These are phyloP conservation scores for Pterocles burchelli DNA, from an alignment of 2,113 vertebrate species.

Conservation along the genomic window DNA sequence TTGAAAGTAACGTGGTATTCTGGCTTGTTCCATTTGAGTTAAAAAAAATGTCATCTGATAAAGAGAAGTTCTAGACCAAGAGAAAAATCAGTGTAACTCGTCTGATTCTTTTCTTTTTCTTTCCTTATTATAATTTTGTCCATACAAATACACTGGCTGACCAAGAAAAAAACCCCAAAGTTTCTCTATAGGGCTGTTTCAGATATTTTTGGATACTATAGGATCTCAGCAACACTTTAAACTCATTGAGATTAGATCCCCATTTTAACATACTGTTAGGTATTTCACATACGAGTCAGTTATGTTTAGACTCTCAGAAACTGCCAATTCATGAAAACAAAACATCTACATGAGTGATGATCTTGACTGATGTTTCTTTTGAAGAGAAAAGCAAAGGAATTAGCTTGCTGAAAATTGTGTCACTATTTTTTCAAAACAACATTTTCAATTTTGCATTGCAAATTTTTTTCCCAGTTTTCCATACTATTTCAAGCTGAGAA, in stretches of 20 bases:
- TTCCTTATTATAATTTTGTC: background rate
- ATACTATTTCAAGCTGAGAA: conserved; percentile 20
- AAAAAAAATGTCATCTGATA: background rate
- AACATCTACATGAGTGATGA: background rate
- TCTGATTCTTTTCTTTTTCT: background rate
- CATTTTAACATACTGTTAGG: background rate
- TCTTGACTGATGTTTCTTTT: conserved; percentile 18
- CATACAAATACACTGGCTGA: background rate
- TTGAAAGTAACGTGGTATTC: background rate
- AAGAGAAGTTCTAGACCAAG: background rate
- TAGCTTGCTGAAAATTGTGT: background rate
- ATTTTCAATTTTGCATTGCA: conserved; percentile 2
- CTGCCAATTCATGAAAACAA: background rate
- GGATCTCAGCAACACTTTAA: background rate
- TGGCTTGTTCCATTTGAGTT: background rate
- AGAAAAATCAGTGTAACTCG: background rate
- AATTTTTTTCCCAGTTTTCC: background rate
- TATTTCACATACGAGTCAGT: background rate
- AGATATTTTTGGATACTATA: background rate
- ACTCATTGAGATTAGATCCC: background rate
- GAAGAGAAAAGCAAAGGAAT: conserved; percentile 20
- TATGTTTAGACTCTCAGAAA: background rate
- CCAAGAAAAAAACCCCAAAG: background rate
- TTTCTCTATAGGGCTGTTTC: background rate
- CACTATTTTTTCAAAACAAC: background rate